phyloP scores from a whole-genome alignment of 2,113 vertebrate genomes.

The Syngnathoides biaculeatus region DNA sequence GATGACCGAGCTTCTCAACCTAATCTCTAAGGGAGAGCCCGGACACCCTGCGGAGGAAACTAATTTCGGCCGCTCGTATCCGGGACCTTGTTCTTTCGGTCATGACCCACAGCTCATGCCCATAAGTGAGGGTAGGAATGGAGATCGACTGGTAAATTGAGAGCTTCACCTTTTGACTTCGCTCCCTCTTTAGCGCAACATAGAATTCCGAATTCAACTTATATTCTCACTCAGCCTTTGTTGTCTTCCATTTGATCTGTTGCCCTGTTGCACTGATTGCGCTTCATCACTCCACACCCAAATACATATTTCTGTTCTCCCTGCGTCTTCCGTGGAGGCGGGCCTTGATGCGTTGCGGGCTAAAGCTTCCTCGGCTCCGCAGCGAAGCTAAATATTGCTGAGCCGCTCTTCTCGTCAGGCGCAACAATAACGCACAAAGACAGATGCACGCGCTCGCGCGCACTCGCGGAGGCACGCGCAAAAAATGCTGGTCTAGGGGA shows the following conservation, averaged over 20 bases:
- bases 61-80: no score
- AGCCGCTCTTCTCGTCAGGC: constrained; percentile 65
- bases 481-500: constrained; percentile 73
- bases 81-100: no score
- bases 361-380: constrained; percentile 60
- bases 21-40: no score
- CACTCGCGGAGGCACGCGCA: constrained; percentile 24
- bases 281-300: constrained; percentile 31
- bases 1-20: no score
- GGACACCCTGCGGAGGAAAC: no score
- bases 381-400: constrained; percentile 72
- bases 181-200: no score
- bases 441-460: constrained; percentile 21
- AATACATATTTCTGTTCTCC: constrained; percentile 23
- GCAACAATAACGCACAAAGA: constrained; percentile 13
- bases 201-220: neutral
- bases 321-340: constrained; percentile 54
- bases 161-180: no score
- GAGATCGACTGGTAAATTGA: no score
- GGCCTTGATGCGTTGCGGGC: constrained; percentile 60
- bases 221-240: neutral
- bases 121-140: no score
- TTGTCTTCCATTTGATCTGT: neutral
- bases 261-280: neutral
- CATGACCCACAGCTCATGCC: no score